phyloP scores from a whole-genome alignment of 2,888 invertebrate species.

The Archaeoteleia sp. region DNA sequence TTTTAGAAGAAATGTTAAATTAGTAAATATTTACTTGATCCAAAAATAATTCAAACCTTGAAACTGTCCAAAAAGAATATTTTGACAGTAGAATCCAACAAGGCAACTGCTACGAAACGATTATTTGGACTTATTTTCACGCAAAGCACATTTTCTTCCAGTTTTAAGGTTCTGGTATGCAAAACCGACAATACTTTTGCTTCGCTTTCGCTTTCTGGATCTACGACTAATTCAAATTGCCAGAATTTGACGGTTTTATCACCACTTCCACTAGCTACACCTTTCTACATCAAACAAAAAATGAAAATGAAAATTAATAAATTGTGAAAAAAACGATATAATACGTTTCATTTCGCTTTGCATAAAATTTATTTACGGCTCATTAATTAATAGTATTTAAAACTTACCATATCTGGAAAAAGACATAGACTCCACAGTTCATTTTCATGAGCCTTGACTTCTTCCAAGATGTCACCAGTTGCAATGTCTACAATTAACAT shows the following conservation, averaged over 20 bases:
- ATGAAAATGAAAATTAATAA: too few species aligned
- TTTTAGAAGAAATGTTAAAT: too few species aligned
- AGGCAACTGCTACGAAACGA: slow-evolving; percentile 90
- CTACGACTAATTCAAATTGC: slow-evolving; percentile 90
- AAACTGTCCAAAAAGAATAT: slow-evolving; percentile 96
- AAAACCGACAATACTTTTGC: slow-evolving; percentile 84
- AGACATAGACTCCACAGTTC: slow-evolving; percentile 87
- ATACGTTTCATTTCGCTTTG: too few species aligned
- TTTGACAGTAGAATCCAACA: slow-evolving; percentile 95
- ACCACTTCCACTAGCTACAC: slow-evolving; percentile 89
- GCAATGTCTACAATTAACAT: slow-evolving; percentile 90
- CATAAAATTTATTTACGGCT: too few species aligned
- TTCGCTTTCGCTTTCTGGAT: slow-evolving; percentile 79
- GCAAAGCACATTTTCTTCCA: slow-evolving; percentile 91
- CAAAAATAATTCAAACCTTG: slow-evolving; percentile 83
- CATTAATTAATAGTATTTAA: neutral
- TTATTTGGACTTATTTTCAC: slow-evolving; percentile 89
- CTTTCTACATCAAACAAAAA: slow-evolving; percentile 78
- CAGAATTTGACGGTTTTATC: slow-evolving; percentile 95
- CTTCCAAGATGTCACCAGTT: slow-evolving; percentile 87
- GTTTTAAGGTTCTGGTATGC: slow-evolving; percentile 87
- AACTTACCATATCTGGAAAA: slow-evolving; percentile 85
- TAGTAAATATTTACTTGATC: too few species aligned
- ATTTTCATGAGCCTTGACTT: slow-evolving; percentile 87
- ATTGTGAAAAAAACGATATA: too few species aligned